These are phyloP conservation scores for Meiosimyza decipiens DNA, from an alignment of 2,888 invertebrate species.

Conservation along the genomic window DNA sequence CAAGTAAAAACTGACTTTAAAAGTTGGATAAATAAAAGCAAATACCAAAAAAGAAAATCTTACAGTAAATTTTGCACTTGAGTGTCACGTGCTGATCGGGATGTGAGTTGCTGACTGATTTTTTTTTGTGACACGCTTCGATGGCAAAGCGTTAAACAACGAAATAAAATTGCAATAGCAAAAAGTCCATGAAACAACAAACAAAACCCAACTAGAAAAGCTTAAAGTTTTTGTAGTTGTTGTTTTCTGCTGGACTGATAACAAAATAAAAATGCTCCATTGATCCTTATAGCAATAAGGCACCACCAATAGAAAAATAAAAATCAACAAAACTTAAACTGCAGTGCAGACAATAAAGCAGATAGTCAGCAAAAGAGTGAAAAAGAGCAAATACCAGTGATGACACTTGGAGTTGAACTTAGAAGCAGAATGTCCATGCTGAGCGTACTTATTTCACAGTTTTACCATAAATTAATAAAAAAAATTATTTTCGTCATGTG, in stretches of 20 bases:
- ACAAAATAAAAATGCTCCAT: slow-evolving; percentile 29
- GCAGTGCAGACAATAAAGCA: too few species aligned
- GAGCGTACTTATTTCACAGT: too few species aligned
- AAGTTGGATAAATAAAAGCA: too few species aligned
- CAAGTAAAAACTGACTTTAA: too few species aligned
- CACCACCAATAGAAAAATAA: not conserved
- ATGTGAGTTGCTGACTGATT: slow-evolving; percentile 11
- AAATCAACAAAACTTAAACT: too few species aligned
- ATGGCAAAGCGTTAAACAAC: not conserved
- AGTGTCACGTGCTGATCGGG: slow-evolving; percentile 20
- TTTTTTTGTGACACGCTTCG: slow-evolving; percentile 23
- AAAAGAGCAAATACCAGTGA: too few species aligned
- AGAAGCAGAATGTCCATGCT: too few species aligned
- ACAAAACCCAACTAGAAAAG: not conserved
- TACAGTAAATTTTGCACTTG: slow-evolving; percentile 24
- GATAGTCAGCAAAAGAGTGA: too few species aligned
- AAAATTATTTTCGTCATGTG: too few species aligned
- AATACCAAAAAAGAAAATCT: not conserved
- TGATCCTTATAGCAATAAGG: slow-evolving; percentile 4
- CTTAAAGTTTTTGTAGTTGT: not conserved
- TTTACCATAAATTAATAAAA: too few species aligned
- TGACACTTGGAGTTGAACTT: too few species aligned
- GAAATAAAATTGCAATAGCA: not conserved
- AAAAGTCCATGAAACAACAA: not conserved
- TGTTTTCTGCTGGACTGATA: slow-evolving; percentile 17